Conservation (phyloP, 2,797 vertebrate species). For the Helarctos malayanus region DNA sequence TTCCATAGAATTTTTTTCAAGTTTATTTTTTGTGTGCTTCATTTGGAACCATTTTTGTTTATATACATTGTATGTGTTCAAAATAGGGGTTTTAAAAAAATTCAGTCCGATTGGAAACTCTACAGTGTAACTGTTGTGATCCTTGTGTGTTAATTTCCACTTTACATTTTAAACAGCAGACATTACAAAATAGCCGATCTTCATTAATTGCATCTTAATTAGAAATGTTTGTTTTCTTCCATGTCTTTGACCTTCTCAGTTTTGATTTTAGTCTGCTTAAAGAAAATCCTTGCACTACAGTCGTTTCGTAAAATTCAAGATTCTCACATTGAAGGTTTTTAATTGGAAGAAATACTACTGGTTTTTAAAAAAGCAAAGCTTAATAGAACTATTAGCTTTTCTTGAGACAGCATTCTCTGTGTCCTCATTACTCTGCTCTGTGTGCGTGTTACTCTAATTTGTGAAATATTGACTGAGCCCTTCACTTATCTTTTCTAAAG, state of each 20-base stretch:
- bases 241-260: constrained; percentile 73
- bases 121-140: constrained; percentile 63
- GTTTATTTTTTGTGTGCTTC: constrained; percentile 79
- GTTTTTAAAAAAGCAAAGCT: constrained; percentile 76
- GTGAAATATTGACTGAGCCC: constrained; percentile 84
- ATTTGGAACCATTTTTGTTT: constrained; percentile 75
- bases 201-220: constrained; percentile 70
- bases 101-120: constrained; percentile 71
- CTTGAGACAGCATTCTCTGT: constrained; percentile 79
- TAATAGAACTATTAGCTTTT: constrained; percentile 74
- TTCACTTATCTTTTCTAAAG: constrained; percentile 81
- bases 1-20: constrained; percentile 81
- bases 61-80: constrained; percentile 69
- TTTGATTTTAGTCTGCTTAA: constrained; percentile 74
- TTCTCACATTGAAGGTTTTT: constrained; percentile 76
- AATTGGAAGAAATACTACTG: constrained; percentile 77
- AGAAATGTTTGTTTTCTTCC: constrained; percentile 66
- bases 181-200: constrained; percentile 65
- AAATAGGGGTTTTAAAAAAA: constrained; percentile 66
- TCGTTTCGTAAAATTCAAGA: constrained; percentile 81
- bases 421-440: constrained; percentile 66
- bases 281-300: constrained; percentile 83
- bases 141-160: constrained; percentile 67
- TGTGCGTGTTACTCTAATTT: constrained; percentile 75
- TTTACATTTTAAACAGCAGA: constrained; percentile 78